Evolutionary conservation across 2,113 vertebrate species (phyloP), one percentile per base, ranked within the genome.

Genomic region (Hippocampus mohnikei): DNA sequence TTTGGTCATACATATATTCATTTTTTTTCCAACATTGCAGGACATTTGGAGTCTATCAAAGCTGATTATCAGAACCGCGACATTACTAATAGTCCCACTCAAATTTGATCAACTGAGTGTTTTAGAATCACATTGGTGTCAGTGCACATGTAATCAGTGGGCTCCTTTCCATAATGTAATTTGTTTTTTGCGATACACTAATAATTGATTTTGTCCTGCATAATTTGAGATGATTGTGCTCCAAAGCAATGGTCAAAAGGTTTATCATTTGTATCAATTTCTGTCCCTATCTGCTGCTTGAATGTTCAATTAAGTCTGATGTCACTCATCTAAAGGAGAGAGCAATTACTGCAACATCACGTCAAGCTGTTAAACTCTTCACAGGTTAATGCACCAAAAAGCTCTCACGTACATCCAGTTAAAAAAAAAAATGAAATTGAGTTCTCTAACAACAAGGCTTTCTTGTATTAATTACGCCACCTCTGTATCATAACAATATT

Each of bases 291-390:
- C 56, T 75, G 53, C 64, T 70, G 63, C 76, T 66, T 67, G 50
- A 84, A 78, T 69, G 69, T 74, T 76, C 75, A 80, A 71, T 76
- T 84, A 67, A 79, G 67, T 75, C 75, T 8, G 20, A 21, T 71
- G 68, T 73, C 65, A 71, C 50, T n/a, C 56, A 60, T 1, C 67
- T 78, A 56, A 75, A 72, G 58, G 48, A 72, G 53, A 53, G 27
- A 75, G 69, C 64, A 68, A 80, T 84, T 72, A 83, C 63, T 56
- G 33, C n/a, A 62, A 33, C 42, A 67, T n/a, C 70, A 71, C 42
- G 66, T 29, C 64, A 75, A 69, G 46, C 64, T 69, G 67, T 78
- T 70, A 68, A 75, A 71, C 37, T 40, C 60, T 55, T 74, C 70
- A 71, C 66, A 42, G 69, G 69, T 75, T 80, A 70, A 68, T 70